Evolutionary conservation across 2,113 vertebrate genomes (phyloP).

Genomic region (Onychostruthus taczanowskii): DNA sequence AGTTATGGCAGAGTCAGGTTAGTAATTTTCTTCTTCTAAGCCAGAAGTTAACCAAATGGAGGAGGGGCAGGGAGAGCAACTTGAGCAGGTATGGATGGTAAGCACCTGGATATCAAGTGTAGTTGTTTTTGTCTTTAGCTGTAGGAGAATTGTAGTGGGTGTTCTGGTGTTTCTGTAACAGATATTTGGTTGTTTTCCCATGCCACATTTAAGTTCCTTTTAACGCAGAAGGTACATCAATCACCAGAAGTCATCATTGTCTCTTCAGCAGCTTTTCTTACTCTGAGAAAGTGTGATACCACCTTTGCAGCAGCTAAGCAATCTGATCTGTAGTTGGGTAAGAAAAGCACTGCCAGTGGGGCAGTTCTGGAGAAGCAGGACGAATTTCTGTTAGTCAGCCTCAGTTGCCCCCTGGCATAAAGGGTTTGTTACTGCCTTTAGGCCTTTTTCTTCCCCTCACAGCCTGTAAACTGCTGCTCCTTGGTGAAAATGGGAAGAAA

Average conservation of each 20-base stretch:
- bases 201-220: neutral
- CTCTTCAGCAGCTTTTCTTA: neutral
- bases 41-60: neutral
- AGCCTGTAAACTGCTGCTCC: neutral
- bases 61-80: neutral
- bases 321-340: neutral
- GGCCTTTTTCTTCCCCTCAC: neutral
- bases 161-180: neutral
- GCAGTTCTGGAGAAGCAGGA: neutral
- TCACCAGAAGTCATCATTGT: neutral
- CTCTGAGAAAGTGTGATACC: neutral
- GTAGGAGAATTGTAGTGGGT: neutral
- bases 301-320: neutral
- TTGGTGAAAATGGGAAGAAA: neutral
- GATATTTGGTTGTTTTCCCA: neutral
- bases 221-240: neutral
- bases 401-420: neutral
- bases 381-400: neutral
- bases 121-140: neutral
- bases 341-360: neutral
- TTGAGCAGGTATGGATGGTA: neutral
- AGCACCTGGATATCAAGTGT: neutral
- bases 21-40: neutral
- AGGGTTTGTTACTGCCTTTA: neutral
- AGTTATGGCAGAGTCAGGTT: neutral